These are phyloP conservation scores for Caenorhabditis brenneri DNA, from an alignment of 1,140 invertebrate genomes.

Conservation along the genomic window DNA sequence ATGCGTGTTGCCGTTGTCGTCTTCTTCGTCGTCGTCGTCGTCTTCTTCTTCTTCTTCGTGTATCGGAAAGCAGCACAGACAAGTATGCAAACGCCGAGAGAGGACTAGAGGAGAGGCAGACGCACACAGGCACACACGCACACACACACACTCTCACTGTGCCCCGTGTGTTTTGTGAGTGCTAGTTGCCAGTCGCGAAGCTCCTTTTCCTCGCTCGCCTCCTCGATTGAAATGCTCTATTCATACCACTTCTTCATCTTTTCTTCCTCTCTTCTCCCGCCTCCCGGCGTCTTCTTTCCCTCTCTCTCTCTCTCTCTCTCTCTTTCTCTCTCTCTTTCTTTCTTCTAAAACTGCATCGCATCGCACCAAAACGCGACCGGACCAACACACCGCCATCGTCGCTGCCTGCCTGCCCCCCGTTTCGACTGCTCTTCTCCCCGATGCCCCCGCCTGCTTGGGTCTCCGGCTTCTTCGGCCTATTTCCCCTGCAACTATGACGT, in stretches of 20 bases:
- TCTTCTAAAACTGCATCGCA: background rate
- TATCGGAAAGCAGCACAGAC: slow-evolving; percentile 33
- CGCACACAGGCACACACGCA: background rate
- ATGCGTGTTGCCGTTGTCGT: background rate
- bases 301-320: background rate
- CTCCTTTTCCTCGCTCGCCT: too few relatives aligned
- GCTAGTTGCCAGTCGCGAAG: background rate
- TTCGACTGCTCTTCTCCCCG: background rate
- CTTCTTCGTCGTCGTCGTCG: background rate
- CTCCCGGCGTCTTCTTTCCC: too few relatives aligned
- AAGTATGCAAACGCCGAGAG: slow-evolving; percentile 25
- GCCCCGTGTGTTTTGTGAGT: slow-evolving; percentile 27
- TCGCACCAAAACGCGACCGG: slow-evolving; percentile 12
- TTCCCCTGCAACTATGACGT: background rate
- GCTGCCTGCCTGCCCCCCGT: too few relatives aligned
- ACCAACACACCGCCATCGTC: background rate
- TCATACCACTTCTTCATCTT: too few relatives aligned
- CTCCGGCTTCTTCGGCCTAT: background rate
- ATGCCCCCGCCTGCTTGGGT: too few relatives aligned
- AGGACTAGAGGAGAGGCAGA: background rate
- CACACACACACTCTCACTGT: background rate
- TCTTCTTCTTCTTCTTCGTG: slow-evolving; percentile 35
- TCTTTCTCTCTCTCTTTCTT: background rate
- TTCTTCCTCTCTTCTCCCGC: too few relatives aligned
- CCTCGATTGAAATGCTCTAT: too few relatives aligned